Percentiles rank a stretch among this genome's conserved stretches.
These are phyloP conservation scores for Lagorchestes hirsutus DNA, from an alignment of 2,797 vertebrate species.

Conservation along the genomic window DNA sequence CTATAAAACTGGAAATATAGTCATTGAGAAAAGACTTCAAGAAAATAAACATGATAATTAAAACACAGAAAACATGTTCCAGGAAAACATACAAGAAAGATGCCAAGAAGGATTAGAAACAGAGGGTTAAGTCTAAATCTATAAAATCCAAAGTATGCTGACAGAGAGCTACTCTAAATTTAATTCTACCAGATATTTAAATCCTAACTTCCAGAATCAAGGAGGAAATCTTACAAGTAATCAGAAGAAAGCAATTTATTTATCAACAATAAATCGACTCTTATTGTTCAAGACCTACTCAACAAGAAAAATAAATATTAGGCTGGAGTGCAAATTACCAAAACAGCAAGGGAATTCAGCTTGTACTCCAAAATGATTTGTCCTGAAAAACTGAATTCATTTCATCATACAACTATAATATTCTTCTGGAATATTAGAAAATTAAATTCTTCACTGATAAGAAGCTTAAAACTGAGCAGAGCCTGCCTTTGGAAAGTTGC, in stretches of 20 bases:
- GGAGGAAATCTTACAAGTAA: neutral
- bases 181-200: neutral
- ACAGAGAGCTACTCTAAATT: neutral
- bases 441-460: neutral
- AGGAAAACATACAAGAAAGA: neutral
- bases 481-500: neutral
- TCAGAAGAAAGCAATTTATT: neutral
- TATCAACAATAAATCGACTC: neutral
- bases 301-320: neutral
- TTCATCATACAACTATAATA: neutral
- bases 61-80: neutral
- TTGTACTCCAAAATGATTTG: neutral
- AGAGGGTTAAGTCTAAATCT: neutral
- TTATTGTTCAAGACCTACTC: neutral
- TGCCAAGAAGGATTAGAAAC: neutral
- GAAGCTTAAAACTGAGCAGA: neutral
- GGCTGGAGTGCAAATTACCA: neutral
- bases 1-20: neutral
- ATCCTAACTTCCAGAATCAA: neutral
- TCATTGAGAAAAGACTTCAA: neutral
- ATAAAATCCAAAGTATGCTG: neutral
- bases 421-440: neutral
- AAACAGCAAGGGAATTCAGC: neutral
- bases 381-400: neutral
- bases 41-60: neutral